These are phyloP conservation scores for Phortica okadai DNA, from an alignment of 2,888 invertebrate species.

Conservation along the genomic window DNA sequence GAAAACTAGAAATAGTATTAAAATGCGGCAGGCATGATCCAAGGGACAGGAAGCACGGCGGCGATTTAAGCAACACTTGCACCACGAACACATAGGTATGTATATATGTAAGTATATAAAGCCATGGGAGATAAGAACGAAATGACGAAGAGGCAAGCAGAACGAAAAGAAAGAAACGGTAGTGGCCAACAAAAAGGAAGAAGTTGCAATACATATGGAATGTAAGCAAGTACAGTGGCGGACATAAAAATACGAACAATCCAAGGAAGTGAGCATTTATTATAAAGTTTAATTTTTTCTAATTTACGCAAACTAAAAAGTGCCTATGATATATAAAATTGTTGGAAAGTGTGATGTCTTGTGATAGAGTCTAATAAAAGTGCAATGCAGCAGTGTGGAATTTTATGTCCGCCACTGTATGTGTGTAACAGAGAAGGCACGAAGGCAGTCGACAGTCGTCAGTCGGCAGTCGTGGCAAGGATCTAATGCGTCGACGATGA, in stretches of 20 bases:
- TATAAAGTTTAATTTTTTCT: too few relatives aligned
- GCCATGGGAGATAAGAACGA: not conserved
- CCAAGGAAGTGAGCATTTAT: too few relatives aligned
- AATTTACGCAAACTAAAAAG: too few relatives aligned
- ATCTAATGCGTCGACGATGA: slow-evolving; percentile 12
- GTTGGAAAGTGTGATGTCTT: too few relatives aligned
- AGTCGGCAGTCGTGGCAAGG: slow-evolving; percentile 6
- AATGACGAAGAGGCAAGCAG: not conserved
- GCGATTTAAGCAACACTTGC: slow-evolving; percentile 12
- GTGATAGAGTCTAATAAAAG: too few relatives aligned
- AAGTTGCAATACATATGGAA: too few relatives aligned
- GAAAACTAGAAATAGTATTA: slow-evolving; percentile 32
- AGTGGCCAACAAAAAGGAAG: too few relatives aligned
- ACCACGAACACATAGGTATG: slow-evolving; percentile 1
- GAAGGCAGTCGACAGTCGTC: not conserved
- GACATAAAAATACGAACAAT: too few relatives aligned
- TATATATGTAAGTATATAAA: not conserved
- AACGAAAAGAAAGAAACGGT: not conserved
- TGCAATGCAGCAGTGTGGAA: too few relatives aligned
- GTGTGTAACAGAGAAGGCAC: slow-evolving; percentile 1
- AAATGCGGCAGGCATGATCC: slow-evolving; percentile 1
- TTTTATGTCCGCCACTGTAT: slow-evolving; percentile 21
- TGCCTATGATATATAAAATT: too few relatives aligned
- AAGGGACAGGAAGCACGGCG: slow-evolving; percentile 27
- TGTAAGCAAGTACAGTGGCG: too few relatives aligned